Percentiles rank a stretch among this genome's conserved stretches.
These are phyloP conservation scores for Drosophila longiperda DNA, from an alignment of 2,888 invertebrate genomes.

Conservation along the genomic window DNA sequence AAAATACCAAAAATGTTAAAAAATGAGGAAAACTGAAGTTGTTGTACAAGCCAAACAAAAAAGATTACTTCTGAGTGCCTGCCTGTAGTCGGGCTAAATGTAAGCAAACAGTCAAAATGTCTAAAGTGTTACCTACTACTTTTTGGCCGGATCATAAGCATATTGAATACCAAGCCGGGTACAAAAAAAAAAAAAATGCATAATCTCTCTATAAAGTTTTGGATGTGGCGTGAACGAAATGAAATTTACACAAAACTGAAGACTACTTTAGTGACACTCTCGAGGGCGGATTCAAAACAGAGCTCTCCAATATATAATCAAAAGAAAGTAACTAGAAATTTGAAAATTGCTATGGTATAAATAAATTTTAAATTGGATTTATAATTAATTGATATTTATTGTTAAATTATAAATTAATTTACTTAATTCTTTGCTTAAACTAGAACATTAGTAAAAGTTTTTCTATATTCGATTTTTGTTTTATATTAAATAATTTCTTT, in stretches of 20 bases:
- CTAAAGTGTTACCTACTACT: conserved; percentile 46
- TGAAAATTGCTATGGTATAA: neutral
- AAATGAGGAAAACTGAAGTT: conserved; percentile 39
- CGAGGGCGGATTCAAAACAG: neutral
- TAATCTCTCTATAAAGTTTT: neutral
- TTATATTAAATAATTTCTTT: neutral
- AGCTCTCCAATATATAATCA: neutral
- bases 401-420: neutral
- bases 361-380: neutral
- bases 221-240: neutral
- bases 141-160: conserved; percentile 1
- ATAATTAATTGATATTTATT: neutral
- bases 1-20: conserved; percentile 14
- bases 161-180: conserved; percentile 9
- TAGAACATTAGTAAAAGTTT: neutral
- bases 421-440: neutral
- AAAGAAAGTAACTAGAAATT: neutral
- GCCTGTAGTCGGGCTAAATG: conserved; percentile 57
- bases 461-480: neutral
- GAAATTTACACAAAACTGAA: conserved; percentile 5
- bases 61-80: conserved; percentile 69
- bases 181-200: neutral
- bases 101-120: conserved; percentile 54
- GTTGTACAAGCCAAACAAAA: conserved; percentile 53
- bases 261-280: neutral